Evolutionary conservation across 1,140 invertebrate species (phyloP).

Genomic region (Drosophila ficusphila): DNA sequence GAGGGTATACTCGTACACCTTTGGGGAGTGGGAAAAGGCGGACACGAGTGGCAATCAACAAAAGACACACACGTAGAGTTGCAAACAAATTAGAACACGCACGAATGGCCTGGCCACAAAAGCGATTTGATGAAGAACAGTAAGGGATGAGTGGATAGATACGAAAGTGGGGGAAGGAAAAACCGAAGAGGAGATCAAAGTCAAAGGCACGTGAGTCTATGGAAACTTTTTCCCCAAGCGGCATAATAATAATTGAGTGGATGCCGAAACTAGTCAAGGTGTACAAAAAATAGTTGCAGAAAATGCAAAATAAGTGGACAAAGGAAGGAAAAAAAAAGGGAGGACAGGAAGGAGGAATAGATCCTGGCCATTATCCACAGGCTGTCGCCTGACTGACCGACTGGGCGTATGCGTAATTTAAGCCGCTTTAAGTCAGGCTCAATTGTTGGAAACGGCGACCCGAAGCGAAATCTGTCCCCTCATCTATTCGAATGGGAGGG

Average conservation of each 20-base stretch:
- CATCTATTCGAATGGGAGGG: not conserved
- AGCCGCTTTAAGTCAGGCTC: slow-evolving; percentile 67
- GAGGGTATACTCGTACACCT: not conserved
- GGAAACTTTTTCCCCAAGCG: slow-evolving; percentile 47
- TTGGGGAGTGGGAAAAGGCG: not conserved
- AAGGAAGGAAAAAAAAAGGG: not conserved
- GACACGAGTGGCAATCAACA: slow-evolving; percentile 60
- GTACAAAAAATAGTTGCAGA: slow-evolving; percentile 14
- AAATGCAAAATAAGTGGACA: slow-evolving; percentile 65
- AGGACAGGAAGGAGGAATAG: not conserved
- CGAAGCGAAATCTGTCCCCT: slow-evolving; percentile 53
- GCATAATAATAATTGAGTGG: slow-evolving; percentile 78
- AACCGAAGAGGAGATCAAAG: slow-evolving; percentile 16
- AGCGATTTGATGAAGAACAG: slow-evolving; percentile 60
- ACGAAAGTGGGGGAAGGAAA: not conserved
- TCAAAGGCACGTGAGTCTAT: slow-evolving; percentile 38
- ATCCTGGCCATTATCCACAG: slow-evolving; percentile 59
- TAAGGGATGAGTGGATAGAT: not conserved
- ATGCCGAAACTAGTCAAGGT: slow-evolving; percentile 31
- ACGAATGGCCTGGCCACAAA: slow-evolving; percentile 70
- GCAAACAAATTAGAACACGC: slow-evolving; percentile 75
- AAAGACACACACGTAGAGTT: slow-evolving; percentile 9
- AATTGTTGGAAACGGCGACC: slow-evolving; percentile 51
- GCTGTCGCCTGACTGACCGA: slow-evolving; percentile 29
- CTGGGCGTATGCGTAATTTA: slow-evolving; percentile 73